phyloP scores from a whole-genome alignment of 2,113 vertebrate species.

The Chlamydotis undulata region DNA sequence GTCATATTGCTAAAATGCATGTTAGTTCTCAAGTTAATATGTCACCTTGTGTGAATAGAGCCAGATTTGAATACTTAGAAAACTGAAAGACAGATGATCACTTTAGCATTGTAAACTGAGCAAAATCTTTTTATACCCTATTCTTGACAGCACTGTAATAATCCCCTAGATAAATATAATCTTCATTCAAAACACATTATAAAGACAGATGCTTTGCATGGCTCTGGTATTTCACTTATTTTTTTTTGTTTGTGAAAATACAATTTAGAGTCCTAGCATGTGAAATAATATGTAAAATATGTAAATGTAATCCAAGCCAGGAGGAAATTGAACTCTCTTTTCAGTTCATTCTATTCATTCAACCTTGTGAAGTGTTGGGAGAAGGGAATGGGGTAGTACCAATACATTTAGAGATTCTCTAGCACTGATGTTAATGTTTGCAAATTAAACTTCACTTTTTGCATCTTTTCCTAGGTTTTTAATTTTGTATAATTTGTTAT shows the following conservation, averaged over 20 bases:
- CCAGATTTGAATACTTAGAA: background rate
- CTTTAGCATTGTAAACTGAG: background rate
- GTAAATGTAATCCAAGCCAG: background rate
- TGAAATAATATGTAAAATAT: background rate
- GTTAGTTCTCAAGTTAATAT: background rate
- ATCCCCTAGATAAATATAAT: background rate
- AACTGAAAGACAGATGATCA: background rate
- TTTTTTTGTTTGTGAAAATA: constrained; percentile 4
- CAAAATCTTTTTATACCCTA: background rate
- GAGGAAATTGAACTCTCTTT: background rate
- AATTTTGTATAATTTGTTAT: constrained; percentile 5
- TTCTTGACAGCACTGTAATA: background rate
- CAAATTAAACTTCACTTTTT: constrained; percentile 13
- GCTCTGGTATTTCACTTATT: background rate
- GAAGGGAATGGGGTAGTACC: background rate
- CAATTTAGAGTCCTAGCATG: background rate
- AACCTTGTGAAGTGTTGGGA: background rate
- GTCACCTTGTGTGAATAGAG: background rate
- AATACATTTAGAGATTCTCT: background rate
- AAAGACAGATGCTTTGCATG: constrained; percentile 57
- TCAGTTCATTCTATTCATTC: background rate
- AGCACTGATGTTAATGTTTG: background rate
- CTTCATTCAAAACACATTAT: background rate
- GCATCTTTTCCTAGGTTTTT: background rate
- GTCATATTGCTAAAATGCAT: constrained; percentile 3